Conservation (phyloP, 2,888 invertebrate species). For the Mythimna albipuncta region DNA sequence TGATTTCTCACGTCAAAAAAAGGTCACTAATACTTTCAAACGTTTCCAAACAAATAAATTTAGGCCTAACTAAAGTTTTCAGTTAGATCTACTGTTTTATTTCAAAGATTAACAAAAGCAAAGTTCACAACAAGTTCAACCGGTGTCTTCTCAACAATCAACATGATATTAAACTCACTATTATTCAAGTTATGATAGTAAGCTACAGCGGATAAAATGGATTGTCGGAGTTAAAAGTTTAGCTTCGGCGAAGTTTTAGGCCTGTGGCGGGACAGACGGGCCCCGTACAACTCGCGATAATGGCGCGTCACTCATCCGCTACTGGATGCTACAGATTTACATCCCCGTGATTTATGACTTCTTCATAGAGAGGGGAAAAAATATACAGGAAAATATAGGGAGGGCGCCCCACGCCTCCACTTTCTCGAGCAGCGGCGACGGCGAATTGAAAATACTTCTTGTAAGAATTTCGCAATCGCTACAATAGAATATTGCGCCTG, state of each 20-base stretch:
- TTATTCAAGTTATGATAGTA: constrained; percentile 59
- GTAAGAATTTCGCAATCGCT: constrained; percentile 67
- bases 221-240: constrained; percentile 73
- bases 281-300: constrained; percentile 81
- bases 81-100: constrained; percentile 16
- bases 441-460: constrained; percentile 69
- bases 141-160: constrained; percentile 41
- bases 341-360: constrained; percentile 89
- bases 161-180: constrained; percentile 54
- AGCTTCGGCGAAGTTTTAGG: constrained; percentile 80
- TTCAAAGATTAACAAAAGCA: constrained; percentile 34
- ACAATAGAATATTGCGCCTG: constrained; percentile 49
- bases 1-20: no score
- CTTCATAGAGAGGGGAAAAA: constrained; percentile 89
- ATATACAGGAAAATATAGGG: constrained; percentile 82
- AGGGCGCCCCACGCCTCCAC: constrained; percentile 61
- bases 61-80: background rate
- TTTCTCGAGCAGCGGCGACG: constrained; percentile 61
- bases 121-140: constrained; percentile 40
- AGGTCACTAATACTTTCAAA: no score
- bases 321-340: constrained; percentile 90
- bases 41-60: background rate
- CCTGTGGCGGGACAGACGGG: constrained; percentile 69
- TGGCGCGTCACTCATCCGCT: constrained; percentile 89
- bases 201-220: constrained; percentile 70